These are phyloP conservation scores for Crotalus helleri DNA, from an alignment of 2,113 vertebrate species.

Conservation along the genomic window DNA sequence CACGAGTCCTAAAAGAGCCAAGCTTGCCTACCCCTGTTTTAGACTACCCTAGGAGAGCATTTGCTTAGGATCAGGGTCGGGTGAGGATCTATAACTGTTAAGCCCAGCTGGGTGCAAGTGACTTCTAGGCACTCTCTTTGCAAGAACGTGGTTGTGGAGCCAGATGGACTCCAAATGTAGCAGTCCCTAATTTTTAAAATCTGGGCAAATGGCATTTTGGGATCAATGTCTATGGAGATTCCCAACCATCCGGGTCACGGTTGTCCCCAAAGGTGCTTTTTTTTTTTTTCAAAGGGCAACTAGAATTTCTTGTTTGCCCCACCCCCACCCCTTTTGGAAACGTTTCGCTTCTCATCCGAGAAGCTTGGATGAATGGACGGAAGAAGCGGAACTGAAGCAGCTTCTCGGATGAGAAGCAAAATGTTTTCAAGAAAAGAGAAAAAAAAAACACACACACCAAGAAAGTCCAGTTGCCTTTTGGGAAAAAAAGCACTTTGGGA, in stretches of 20 bases:
- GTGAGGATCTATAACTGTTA: no score
- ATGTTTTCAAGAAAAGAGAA: neutral
- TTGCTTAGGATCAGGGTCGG: no score
- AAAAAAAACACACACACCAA: neutral
- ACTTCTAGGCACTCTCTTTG: neutral
- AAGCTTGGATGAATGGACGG: neutral
- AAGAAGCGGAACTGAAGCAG: neutral
- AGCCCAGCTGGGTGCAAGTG: neutral
- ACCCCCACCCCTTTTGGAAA: neutral
- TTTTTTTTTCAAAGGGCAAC: neutral
- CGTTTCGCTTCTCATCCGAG: neutral
- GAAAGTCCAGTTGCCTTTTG: neutral
- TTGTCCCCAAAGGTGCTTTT: neutral
- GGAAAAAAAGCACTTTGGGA: neutral
- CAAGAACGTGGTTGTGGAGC: neutral
- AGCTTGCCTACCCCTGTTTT: no score
- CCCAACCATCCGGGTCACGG: no score
- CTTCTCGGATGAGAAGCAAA: neutral
- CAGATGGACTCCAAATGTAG: neutral
- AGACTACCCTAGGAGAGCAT: neutral
- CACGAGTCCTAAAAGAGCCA: no score
- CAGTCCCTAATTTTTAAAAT: neutral
- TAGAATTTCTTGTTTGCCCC: neutral
- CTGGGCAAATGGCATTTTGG: neutral
- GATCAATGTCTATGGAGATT: neutral